Percentiles rank a stretch among this genome's conserved stretches.
phyloP scores from a whole-genome alignment of 2,797 vertebrate genomes.

The Rallus crepitans region DNA sequence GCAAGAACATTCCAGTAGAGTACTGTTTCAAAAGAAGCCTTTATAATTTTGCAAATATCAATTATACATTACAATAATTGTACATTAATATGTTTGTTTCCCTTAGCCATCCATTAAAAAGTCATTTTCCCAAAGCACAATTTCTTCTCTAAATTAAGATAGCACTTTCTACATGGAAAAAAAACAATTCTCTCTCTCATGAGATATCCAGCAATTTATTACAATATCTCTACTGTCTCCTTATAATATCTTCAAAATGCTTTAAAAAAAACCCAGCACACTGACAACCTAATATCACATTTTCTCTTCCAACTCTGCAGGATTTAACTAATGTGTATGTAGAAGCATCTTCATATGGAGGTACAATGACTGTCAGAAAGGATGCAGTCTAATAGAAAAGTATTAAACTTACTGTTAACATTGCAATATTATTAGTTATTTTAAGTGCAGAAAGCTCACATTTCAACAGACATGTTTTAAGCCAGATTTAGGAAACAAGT shows the following conservation, averaged over 20 bases:
- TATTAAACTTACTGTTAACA: not conserved
- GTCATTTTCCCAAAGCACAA: not conserved
- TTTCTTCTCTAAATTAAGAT: not conserved
- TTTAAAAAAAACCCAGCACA: not conserved
- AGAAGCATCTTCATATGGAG: not conserved
- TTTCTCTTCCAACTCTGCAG: not conserved
- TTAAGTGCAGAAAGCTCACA: not conserved
- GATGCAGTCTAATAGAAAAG: not conserved
- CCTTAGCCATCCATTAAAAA: not conserved
- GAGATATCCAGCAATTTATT: not conserved
- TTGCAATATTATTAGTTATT: not conserved
- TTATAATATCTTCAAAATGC: not conserved
- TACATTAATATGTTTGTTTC: not conserved
- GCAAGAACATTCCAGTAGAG: not conserved
- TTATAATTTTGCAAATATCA: not conserved
- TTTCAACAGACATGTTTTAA: not conserved
- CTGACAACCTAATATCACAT: not conserved
- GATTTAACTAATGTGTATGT: not conserved
- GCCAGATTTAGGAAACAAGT: not conserved
- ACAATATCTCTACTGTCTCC: not conserved
- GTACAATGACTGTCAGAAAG: not conserved
- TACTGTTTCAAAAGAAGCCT: not conserved
- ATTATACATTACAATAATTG: not conserved
- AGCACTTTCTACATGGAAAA: not conserved
- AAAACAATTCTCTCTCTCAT: not conserved